Percentiles rank a stretch among this genome's conserved stretches.
Conservation (phyloP, 2,888 invertebrate genomes). For the Temnothorax unifasciatus region DNA sequence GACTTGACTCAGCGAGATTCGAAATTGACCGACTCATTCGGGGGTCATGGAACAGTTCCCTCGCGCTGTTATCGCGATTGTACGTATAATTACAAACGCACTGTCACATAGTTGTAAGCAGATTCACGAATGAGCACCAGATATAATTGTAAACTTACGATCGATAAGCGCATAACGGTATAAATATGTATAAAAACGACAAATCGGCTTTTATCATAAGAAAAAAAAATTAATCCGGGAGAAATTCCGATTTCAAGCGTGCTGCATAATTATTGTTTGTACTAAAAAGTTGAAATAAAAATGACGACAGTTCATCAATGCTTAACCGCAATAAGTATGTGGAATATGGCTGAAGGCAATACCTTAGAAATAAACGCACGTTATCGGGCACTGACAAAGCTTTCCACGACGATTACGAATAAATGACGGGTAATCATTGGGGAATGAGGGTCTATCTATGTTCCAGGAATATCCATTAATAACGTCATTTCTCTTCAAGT, state of each 20-base stretch:
- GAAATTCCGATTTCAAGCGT: conserved; percentile 13
- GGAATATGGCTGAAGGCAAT: conserved; percentile 1
- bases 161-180: background rate
- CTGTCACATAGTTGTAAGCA: background rate
- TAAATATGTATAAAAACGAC: background rate
- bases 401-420: conserved; percentile 77
- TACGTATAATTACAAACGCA: background rate
- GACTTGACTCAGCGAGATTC: conserved; percentile 7
- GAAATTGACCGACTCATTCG: background rate
- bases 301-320: conserved; percentile 9
- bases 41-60: background rate
- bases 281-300: background rate
- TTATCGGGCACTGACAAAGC: conserved; percentile 72
- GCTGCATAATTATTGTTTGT: background rate
- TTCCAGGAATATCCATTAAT: conserved; percentile 82
- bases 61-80: background rate
- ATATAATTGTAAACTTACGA: background rate
- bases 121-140: background rate
- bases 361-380: conserved; percentile 54
- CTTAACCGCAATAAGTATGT: conserved; percentile 25
- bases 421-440: conserved; percentile 81
- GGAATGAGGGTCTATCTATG: conserved; percentile 77
- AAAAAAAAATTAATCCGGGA: background rate
- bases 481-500: conserved; percentile 77
- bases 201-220: background rate